Evolutionary conservation across 2,113 vertebrate species (phyloP).

Genomic region (Serilophus lunatus): DNA sequence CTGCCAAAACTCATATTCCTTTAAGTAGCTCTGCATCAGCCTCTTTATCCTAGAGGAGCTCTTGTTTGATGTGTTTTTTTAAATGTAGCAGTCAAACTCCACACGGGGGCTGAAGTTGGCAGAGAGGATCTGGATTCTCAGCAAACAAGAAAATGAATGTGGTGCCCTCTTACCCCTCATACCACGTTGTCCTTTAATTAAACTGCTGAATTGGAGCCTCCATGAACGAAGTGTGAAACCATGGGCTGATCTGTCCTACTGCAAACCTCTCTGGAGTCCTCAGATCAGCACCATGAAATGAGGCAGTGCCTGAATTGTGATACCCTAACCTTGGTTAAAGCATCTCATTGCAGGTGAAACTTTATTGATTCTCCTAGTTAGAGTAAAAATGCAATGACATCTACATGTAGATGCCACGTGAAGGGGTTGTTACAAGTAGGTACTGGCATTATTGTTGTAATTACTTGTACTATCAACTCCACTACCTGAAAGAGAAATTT

Average conservation of each 20-base stretch:
- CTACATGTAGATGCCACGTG: rapidly evolving
- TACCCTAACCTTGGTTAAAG: not conserved
- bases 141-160: not conserved
- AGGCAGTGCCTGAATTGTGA: not conserved
- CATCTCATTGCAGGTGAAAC: not conserved
- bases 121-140: not conserved
- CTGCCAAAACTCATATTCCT: not conserved
- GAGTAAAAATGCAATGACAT: not conserved
- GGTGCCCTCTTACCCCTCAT: not conserved
- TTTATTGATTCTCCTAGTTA: not conserved
- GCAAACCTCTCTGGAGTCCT: not conserved
- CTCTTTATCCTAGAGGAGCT: not conserved
- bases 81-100: not conserved
- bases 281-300: not conserved
- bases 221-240: not conserved
- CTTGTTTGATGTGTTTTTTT: not conserved
- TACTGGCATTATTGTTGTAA: not conserved
- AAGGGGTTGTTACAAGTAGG: not conserved
- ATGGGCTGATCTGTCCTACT: not conserved
- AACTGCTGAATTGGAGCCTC: not conserved
- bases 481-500: slow-evolving; percentile 44
- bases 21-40: not conserved
- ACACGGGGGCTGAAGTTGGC: not conserved
- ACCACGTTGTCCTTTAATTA: not conserved
- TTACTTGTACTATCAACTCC: not conserved